phyloP scores from a whole-genome alignment of 2,888 invertebrate genomes.

The Bruchidius siliquastri region DNA sequence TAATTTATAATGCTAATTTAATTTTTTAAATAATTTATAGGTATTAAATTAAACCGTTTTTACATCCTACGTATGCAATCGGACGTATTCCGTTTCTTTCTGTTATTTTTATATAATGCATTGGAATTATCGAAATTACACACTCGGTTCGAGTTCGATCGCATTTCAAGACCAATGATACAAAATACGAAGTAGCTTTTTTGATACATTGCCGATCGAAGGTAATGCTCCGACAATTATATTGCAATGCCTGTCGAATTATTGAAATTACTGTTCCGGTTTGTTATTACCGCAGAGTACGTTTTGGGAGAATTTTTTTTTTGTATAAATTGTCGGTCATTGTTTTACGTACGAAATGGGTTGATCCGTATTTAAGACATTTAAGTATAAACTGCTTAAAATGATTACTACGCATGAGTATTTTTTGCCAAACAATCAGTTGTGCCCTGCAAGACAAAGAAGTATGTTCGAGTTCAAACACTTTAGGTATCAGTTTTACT shows the following conservation, averaged over 20 bases:
- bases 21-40: slow-evolving; percentile 26
- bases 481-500: too few species aligned
- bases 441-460: too few species aligned
- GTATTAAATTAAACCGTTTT: slow-evolving; percentile 22
- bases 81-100: slow-evolving; percentile 14
- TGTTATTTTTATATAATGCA: neutral
- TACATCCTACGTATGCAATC: slow-evolving; percentile 24
- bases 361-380: neutral
- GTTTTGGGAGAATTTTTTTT: neutral
- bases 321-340: neutral
- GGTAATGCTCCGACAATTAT: neutral
- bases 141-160: neutral
- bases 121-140: neutral
- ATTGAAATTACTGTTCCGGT: neutral
- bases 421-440: neutral
- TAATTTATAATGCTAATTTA: slow-evolving; percentile 27
- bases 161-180: neutral
- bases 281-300: neutral
- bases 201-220: neutral
- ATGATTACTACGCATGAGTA: neutral
- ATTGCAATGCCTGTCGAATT: neutral
- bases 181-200: neutral
- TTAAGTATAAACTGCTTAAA: neutral
- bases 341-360: neutral
- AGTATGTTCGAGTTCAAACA: too few species aligned